Evolutionary conservation across 2,797 vertebrate species (phyloP).

Genomic region (Clarias laeviceps): DNA sequence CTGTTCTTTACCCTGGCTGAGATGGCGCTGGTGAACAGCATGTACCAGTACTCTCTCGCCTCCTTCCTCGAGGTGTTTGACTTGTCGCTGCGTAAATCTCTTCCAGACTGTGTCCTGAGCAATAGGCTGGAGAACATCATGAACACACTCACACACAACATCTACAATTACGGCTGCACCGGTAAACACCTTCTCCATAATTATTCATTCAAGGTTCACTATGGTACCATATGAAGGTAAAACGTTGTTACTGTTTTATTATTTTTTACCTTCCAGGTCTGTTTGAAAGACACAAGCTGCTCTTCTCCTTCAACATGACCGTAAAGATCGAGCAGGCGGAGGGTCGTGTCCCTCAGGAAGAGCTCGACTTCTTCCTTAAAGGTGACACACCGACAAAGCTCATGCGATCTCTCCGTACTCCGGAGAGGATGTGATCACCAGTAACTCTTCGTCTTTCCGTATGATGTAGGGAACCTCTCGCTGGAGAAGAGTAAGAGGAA

Average conservation of each 20-base stretch:
- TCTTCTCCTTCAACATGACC: constrained; percentile 94
- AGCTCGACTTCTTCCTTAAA: constrained; percentile 95
- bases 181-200: constrained; percentile 67
- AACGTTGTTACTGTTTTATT: too few relatives aligned
- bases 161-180: constrained; percentile 95
- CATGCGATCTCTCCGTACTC: not conserved
- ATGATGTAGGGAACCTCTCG: constrained; percentile 85
- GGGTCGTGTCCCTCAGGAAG: constrained; percentile 83
- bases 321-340: constrained; percentile 93
- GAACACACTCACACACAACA: constrained; percentile 85
- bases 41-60: constrained; percentile 95
- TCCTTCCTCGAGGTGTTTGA: constrained; percentile 92
- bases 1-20: constrained; percentile 93
- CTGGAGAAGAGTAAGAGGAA: constrained; percentile 86
- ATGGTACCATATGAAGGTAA: too few relatives aligned
- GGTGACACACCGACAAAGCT: constrained; percentile 71
- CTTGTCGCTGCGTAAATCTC: constrained; percentile 85
- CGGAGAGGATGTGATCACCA: not conserved
- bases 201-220: too few relatives aligned
- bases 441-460: not conserved
- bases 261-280: constrained; percentile 75
- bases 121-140: constrained; percentile 88
- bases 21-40: constrained; percentile 92
- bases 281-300: constrained; percentile 94
- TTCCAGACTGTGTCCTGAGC: constrained; percentile 75